These are phyloP conservation scores for Tetragnatha montana DNA, from an alignment of 2,888 invertebrate species.

Conservation along the genomic window DNA sequence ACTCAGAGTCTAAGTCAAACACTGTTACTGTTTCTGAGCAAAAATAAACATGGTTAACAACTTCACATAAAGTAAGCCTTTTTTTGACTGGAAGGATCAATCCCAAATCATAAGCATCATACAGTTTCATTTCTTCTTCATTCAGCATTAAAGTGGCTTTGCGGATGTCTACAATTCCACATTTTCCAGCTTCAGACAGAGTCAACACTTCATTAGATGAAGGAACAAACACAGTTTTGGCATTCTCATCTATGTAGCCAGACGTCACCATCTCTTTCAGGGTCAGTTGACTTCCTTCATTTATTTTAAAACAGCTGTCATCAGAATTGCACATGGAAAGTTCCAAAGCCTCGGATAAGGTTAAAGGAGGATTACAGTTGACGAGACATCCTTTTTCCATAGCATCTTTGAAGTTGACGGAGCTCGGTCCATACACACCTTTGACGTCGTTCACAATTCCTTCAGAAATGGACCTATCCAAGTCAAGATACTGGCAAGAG, in stretches of 20 bases:
- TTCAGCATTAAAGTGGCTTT: constrained; percentile 87
- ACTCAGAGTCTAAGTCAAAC: constrained; percentile 86
- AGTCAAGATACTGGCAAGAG: constrained; percentile 82
- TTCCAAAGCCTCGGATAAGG: constrained; percentile 88
- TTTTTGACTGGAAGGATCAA: constrained; percentile 88
- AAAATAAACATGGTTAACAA: constrained; percentile 92
- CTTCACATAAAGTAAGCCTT: constrained; percentile 89
- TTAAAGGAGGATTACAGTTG: constrained; percentile 83
- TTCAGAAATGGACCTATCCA: constrained; percentile 81
- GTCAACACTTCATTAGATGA: constrained; percentile 87
- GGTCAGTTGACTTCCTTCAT: constrained; percentile 81
- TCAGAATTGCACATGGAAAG: constrained; percentile 87
- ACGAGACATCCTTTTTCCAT: constrained; percentile 70
- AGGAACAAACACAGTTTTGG: constrained; percentile 87
- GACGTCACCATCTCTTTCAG: constrained; percentile 75
- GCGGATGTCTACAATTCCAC: constrained; percentile 85
- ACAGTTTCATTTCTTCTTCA: constrained; percentile 85
- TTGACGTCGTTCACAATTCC: constrained; percentile 75
- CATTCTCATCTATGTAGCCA: constrained; percentile 85
- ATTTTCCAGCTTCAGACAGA: constrained; percentile 84
- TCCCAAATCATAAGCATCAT: constrained; percentile 89
- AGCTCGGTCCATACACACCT: constrained; percentile 63
- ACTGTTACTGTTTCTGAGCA: constrained; percentile 90
- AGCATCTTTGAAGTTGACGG: constrained; percentile 71
- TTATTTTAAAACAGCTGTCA: constrained; percentile 82